These are phyloP conservation scores for Chionomys nivalis DNA, from an alignment of 2,113 vertebrate genomes.

Conservation along the genomic window DNA sequence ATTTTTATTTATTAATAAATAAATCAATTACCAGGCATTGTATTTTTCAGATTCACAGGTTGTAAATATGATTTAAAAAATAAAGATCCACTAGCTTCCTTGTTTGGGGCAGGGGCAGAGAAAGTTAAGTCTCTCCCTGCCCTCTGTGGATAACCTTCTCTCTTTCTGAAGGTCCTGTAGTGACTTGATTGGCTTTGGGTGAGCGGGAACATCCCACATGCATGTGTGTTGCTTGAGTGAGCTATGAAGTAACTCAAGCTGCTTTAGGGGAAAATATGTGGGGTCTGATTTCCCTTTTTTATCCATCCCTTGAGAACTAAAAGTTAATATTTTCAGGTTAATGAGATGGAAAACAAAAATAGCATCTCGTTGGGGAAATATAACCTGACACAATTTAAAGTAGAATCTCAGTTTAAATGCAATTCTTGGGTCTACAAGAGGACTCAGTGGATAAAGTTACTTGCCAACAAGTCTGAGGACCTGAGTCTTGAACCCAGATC, in stretches of 20 bases:
- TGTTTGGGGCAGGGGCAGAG: not conserved
- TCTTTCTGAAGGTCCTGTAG: not conserved
- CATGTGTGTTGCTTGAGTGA: not conserved
- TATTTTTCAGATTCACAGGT: constrained; percentile 17
- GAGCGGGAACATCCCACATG: not conserved
- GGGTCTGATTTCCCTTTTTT: not conserved
- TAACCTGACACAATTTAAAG: constrained; percentile 39
- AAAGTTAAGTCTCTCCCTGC: not conserved
- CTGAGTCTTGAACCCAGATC: not conserved
- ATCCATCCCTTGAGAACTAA: not conserved
- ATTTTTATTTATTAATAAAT: constrained; percentile 27
- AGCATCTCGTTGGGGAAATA: constrained; percentile 18
- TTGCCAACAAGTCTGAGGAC: not conserved
- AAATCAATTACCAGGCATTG: not conserved
- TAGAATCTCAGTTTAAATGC: not conserved
- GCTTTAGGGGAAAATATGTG: not conserved
- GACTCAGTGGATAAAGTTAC: not conserved
- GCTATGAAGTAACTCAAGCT: not conserved
- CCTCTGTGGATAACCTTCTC: not conserved
- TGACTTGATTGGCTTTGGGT: not conserved
- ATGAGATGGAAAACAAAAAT: constrained; percentile 56
- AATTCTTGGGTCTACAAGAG: not conserved
- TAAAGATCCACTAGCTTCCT: not conserved
- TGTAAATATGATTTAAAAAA: not conserved
- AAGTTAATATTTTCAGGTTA: constrained; percentile 36